Evolutionary conservation across 2,113 vertebrate genomes (phyloP), one percentile per base, ranked within the genome.

Genomic region (Hypocryptadius cinnamomeus): DNA sequence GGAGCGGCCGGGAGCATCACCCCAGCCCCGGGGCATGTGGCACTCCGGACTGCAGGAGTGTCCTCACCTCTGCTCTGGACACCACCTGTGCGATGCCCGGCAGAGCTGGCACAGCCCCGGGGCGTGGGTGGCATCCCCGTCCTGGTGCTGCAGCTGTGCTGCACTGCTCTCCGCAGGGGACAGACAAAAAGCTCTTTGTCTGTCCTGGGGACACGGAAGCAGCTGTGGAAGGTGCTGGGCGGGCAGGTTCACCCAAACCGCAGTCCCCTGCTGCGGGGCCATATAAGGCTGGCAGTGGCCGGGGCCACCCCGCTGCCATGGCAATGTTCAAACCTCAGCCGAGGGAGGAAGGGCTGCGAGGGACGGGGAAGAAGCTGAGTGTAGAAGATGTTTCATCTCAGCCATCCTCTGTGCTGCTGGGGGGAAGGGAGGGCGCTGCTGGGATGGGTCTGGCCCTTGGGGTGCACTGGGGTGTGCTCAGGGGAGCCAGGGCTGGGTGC

Each of bases 81-180:
- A 5, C 3, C 13, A 0, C 8, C 0, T 3, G 76, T 5, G 17
- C 13, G 2, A 1, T 0, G 13, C 61, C 28, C 2, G 0, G 40
- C 40, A 18, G 66, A 40, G 57, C 70, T 3, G 37, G n/a, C 1
- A 4, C 73, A 28, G 69, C 74, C 78, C 51, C 1, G 8, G 33
- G 42, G 13, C 3, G 12, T 2, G 2, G 47, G 66, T 1, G 8
- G 12, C 15, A 21, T 27, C 44, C 64, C 90, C 33, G 3, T 27
- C 15, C 17, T 4, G 1, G 13, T 20, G 60, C 71, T 33, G 37
- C 40, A 14, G 30, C 59, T 39, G 20, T 3, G 76, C 60, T 42
- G 21, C 0, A 0, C 39, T 5, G 18, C 73, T 45, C 42, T 56
- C 30, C 1, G 0, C 21, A 59, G 73, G 56, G 33, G 71, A 5